A percentile compares a stretch with the other conserved stretches of the same genome.
Conservation (phyloP, 2,797 vertebrate genomes). For the Anniella stebbinsi region DNA sequence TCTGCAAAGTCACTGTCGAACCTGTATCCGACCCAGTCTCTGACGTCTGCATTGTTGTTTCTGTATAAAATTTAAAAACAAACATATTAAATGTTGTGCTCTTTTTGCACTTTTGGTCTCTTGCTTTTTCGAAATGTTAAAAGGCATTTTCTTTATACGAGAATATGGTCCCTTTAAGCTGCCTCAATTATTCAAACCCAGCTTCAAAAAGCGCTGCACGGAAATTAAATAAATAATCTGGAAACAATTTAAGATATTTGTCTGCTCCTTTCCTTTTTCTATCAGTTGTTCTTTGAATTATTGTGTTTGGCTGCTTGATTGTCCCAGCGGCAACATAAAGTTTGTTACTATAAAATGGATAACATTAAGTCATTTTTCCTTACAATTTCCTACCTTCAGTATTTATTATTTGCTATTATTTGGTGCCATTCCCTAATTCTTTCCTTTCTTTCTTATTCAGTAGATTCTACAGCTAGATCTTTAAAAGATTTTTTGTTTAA, state of each 20-base stretch:
- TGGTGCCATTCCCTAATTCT: neutral
- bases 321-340: neutral
- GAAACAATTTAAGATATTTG: neutral
- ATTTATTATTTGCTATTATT: neutral
- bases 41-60: slow-evolving; percentile 86
- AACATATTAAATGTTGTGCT: slow-evolving; percentile 53
- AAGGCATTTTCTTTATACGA: fast-evolving
- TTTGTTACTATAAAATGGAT: neutral
- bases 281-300: neutral
- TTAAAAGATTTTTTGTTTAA: neutral
- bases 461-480: neutral
- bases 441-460: neutral
- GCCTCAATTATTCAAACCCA: neutral
- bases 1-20: slow-evolving; percentile 86
- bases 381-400: neutral
- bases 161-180: neutral
- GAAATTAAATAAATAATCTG: neutral
- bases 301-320: neutral
- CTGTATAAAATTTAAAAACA: slow-evolving; percentile 73
- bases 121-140: neutral
- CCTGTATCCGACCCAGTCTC: slow-evolving; percentile 85
- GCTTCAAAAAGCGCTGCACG: neutral
- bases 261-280: neutral
- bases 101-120: neutral
- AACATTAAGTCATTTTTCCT: neutral